Evolutionary conservation across 2,888 invertebrate species (phyloP), one percentile per base, ranked within the genome.

Genomic region (Cephus rjabovi): DNA sequence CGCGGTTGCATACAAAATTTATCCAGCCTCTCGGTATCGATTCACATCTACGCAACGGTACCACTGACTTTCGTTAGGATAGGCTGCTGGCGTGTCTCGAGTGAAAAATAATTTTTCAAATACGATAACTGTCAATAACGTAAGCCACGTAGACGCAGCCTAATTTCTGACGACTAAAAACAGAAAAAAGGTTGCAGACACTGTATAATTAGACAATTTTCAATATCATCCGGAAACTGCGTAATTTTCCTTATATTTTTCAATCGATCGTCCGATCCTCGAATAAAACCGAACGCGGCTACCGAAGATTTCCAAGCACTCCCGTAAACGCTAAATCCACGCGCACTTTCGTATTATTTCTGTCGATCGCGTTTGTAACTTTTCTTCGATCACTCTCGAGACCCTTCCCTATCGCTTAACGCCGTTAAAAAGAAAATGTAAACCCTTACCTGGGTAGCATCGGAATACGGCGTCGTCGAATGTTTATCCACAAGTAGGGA

Each of bases 401-500:
- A 23, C 15, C 23, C 2, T 40, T 40, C 9, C 40, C 23, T 40
- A 1, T 9, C 23, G 6, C 1, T 23, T 9, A 2, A 23, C 4
- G 2, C 2, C 9, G 56, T 56, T 9, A 23, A 56, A 9, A 23
- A n/a, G 4, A 71, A 34, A 6, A 15, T 9, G 30, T n/a, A 12
- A 69, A 69, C 34, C 93, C 95, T 95, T 94, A 97, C 97, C 97
- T 97, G 97, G 88, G 99, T 99, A 82, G 99, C 99, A 94, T 99
- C 99, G 90, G 98, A 97, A 93, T 99, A 99, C 80, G 99, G 99
- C 80, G 98, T 99, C 77, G 95, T 94, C 56, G 98, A 98, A 92
- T 96, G 96, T 92, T 97, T 96, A 93, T 96, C 96, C 92, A 98
- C 96, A 88, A 96, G 94, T 92, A 97, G 96, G 79, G 98, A 98